phyloP scores from a whole-genome alignment of 2,797 vertebrate species.

The Florisuga fusca region DNA sequence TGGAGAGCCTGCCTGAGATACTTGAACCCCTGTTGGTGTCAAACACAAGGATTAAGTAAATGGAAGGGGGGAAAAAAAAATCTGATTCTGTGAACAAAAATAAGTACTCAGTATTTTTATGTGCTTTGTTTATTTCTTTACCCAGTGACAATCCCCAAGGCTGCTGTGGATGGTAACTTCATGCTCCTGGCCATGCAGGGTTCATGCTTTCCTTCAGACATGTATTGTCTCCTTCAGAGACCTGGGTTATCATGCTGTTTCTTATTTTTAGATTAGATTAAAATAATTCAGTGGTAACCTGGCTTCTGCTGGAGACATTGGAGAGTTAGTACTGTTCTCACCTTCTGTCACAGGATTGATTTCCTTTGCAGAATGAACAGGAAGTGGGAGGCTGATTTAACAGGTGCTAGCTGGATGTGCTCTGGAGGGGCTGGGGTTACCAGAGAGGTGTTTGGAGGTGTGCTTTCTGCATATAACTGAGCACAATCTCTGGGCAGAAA shows the following conservation, averaged over 20 bases:
- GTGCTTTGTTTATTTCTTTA: conserved; percentile 42
- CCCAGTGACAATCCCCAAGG: not conserved
- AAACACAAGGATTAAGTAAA: conserved; percentile 70
- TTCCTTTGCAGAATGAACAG: not conserved
- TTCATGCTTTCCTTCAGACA: not conserved
- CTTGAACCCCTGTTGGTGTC: conserved; percentile 72
- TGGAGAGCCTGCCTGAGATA: conserved; percentile 69
- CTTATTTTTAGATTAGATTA: not conserved
- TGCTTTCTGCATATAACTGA: not conserved
- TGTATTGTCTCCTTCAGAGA: not conserved
- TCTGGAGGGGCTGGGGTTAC: not conserved
- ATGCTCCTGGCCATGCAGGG: not conserved
- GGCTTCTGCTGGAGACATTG: not conserved
- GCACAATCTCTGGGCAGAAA: not conserved
- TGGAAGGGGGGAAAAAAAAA: not conserved
- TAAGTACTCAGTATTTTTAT: conserved; percentile 29
- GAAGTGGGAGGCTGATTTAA: not conserved
- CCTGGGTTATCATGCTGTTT: not conserved
- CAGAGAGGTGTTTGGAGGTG: not conserved
- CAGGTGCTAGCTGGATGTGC: not conserved
- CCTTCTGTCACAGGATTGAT: not conserved
- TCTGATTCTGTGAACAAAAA: conserved; percentile 16
- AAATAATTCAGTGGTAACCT: not conserved
- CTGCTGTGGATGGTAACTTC: no score
- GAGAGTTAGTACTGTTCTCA: not conserved